Conservation (phyloP, 2,797 vertebrate species). For the Diceros bicornis region DNA sequence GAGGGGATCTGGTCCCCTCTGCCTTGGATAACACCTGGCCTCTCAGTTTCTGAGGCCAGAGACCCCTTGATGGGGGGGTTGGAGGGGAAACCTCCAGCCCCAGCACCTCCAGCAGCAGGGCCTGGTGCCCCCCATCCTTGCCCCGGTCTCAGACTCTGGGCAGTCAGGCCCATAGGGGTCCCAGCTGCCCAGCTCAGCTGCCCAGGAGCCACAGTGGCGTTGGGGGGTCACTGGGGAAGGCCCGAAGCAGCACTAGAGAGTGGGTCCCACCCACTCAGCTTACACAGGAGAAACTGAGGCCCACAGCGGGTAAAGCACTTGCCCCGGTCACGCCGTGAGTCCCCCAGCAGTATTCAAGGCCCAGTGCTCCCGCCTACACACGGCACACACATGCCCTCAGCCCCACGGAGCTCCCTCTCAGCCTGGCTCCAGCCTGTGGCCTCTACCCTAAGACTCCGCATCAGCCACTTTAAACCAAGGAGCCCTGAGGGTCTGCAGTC, state of each 20-base stretch:
- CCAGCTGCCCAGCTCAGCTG: fast-evolving
- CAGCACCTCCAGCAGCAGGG: background rate
- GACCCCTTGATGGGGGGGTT: background rate
- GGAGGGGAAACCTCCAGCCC: no score
- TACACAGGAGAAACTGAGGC: background rate
- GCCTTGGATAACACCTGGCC: background rate
- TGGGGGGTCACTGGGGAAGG: background rate
- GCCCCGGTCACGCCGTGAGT: no score
- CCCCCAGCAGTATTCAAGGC: no score
- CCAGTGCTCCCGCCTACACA: background rate
- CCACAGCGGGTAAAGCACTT: no score
- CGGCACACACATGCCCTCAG: fast-evolving
- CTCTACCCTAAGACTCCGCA: background rate
- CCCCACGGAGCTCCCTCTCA: background rate
- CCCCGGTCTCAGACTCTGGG: background rate
- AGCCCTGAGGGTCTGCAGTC: background rate
- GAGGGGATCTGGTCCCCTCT: no score
- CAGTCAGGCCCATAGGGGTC: background rate
- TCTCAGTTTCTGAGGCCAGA: background rate
- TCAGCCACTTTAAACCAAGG: background rate
- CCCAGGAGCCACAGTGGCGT: background rate
- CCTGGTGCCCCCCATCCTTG: fast-evolving
- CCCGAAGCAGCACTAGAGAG: background rate
- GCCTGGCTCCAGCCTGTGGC: fast-evolving
- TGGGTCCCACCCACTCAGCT: background rate